These are phyloP conservation scores for Sussaba pulchella DNA, from an alignment of 2,888 invertebrate genomes.

Conservation along the genomic window DNA sequence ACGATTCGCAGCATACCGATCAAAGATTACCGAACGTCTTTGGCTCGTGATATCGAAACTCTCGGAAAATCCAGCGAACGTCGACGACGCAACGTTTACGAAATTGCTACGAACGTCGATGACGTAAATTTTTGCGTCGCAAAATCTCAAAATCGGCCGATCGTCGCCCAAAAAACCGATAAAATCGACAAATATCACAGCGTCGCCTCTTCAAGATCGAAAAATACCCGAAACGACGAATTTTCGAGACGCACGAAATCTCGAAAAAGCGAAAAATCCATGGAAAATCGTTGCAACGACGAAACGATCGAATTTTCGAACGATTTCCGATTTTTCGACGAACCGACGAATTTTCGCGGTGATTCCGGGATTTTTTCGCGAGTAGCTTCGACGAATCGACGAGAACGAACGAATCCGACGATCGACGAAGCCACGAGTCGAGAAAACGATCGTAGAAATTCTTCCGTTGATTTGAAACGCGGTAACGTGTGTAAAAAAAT, in stretches of 20 bases:
- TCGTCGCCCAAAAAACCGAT: neutral
- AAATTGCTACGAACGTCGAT: too few species aligned
- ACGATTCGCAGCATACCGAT: slow-evolving; percentile 78
- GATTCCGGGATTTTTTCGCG: slow-evolving; percentile 35
- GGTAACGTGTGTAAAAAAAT: slow-evolving; percentile 80
- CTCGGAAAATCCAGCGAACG: too few species aligned
- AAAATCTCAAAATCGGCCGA: neutral
- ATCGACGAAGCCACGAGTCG: neutral
- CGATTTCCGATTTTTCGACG: slow-evolving; percentile 64
- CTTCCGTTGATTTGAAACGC: slow-evolving; percentile 64
- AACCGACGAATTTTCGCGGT: slow-evolving; percentile 45
- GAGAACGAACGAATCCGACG: neutral
- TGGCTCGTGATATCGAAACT: slow-evolving; percentile 76
- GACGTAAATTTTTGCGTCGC: slow-evolving; percentile 28
- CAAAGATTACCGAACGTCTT: slow-evolving; percentile 77
- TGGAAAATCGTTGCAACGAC: slow-evolving; percentile 17
- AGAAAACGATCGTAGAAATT: slow-evolving; percentile 18
- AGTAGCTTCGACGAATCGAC: slow-evolving; percentile 16
- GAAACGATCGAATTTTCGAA: slow-evolving; percentile 29
- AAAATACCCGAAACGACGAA: neutral
- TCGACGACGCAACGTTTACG: too few species aligned
- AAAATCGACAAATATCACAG: neutral
- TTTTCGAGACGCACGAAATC: slow-evolving; percentile 38
- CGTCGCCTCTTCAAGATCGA: neutral
- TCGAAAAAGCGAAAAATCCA: slow-evolving; percentile 35